phyloP scores from a whole-genome alignment of 2,797 vertebrate species.

The Falco berigora region DNA sequence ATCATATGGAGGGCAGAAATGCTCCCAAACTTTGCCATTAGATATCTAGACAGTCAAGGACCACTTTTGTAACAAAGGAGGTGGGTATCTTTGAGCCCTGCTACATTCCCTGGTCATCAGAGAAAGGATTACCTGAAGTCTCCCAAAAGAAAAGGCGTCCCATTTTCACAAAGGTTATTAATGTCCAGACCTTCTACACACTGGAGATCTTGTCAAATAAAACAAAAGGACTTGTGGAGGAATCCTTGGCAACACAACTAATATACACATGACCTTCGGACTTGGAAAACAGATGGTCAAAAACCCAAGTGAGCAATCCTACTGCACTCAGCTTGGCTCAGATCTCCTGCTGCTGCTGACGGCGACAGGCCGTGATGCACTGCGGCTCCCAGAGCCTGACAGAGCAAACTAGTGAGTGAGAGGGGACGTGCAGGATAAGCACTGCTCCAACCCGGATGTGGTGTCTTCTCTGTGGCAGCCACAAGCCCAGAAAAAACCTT shows the following conservation, averaged over 20 bases:
- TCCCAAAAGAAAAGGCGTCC: background rate
- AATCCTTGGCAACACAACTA: constrained; percentile 3
- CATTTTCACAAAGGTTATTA: background rate
- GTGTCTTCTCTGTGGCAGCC: background rate
- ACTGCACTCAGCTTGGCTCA: background rate
- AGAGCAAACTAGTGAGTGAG: background rate
- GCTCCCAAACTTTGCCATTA: background rate
- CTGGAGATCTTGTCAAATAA: constrained; percentile 21
- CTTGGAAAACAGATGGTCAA: constrained; percentile 12
- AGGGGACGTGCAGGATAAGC: fast-evolving
- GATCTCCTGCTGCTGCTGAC: background rate
- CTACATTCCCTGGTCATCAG: background rate
- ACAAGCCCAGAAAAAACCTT: background rate
- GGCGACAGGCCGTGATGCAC: fast-evolving
- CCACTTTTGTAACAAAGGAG: background rate
- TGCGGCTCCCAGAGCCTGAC: fast-evolving
- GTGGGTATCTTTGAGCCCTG: background rate
- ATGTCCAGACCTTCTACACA: background rate
- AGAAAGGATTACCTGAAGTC: background rate
- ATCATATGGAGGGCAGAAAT: background rate
- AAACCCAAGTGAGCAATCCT: background rate
- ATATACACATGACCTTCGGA: background rate
- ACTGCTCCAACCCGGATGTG: background rate
- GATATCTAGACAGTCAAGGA: background rate
- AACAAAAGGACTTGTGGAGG: constrained; percentile 26